These are phyloP conservation scores for Diadophis punctatus DNA, from an alignment of 2,113 vertebrate species.

Conservation along the genomic window DNA sequence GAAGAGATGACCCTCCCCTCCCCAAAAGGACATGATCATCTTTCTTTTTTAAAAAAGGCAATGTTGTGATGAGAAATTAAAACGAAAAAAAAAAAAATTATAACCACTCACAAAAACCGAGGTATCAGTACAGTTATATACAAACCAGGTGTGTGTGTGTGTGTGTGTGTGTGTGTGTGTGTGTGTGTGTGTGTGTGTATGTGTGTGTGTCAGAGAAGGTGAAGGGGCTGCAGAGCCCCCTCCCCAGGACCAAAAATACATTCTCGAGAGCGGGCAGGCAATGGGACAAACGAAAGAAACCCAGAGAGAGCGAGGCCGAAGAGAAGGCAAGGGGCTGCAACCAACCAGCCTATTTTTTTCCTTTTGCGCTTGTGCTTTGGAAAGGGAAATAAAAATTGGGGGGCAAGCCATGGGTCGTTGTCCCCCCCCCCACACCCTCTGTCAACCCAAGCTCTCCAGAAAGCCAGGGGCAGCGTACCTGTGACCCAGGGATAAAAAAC, in stretches of 20 bases:
- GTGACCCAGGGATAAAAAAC: neutral
- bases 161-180: too few relatives aligned
- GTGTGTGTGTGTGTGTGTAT: neutral
- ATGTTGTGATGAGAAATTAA: slow-evolving; percentile 35
- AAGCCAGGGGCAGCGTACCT: neutral
- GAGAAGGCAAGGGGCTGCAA: slow-evolving; percentile 9
- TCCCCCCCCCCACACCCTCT: too few relatives aligned
- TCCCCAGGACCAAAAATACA: slow-evolving; percentile 1
- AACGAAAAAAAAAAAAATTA: slow-evolving; percentile 6
- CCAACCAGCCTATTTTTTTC: neutral
- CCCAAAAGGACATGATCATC: slow-evolving; percentile 7
- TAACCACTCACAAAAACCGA: slow-evolving; percentile 39
- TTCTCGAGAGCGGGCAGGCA: neutral
- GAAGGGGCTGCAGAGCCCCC: neutral
- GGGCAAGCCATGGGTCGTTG: too few relatives aligned
- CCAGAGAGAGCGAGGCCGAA: neutral
- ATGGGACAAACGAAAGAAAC: neutral
- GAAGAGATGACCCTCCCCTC: neutral
- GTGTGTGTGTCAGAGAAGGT: neutral
- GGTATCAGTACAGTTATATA: slow-evolving; percentile 42
- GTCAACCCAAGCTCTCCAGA: neutral
- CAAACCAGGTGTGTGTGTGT: neutral
- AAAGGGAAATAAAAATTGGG: neutral
- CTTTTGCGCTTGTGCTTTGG: slow-evolving; percentile 61
- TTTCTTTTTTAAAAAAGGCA: slow-evolving; percentile 16